These are phyloP conservation scores for Ceramica pisi DNA, from an alignment of 2,888 invertebrate species.

Conservation along the genomic window DNA sequence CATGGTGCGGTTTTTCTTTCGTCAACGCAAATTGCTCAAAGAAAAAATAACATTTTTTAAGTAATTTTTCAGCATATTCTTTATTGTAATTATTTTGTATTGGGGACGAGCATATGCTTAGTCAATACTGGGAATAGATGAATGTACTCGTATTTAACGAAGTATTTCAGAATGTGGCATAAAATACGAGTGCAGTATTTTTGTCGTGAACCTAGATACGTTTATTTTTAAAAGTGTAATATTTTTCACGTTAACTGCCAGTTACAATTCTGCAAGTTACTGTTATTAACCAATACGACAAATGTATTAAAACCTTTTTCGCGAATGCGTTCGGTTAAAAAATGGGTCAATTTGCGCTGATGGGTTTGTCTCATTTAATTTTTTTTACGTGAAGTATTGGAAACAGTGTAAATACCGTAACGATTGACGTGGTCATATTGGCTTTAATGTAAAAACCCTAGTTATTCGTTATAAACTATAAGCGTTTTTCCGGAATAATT, in stretches of 20 bases:
- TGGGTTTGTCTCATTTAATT: slow-evolving; percentile 19
- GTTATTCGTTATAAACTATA: not conserved
- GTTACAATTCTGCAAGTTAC: slow-evolving; percentile 58
- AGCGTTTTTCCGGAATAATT: not conserved
- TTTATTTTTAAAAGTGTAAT: slow-evolving; percentile 60
- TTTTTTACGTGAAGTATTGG: slow-evolving; percentile 1
- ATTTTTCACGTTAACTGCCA: slow-evolving; percentile 62
- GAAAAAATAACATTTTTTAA: slow-evolving; percentile 20
- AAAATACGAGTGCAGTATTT: slow-evolving; percentile 37
- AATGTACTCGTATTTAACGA: not conserved
- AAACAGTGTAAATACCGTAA: not conserved
- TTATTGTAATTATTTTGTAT: not conserved
- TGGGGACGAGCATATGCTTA: not conserved
- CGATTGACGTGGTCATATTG: not conserved
- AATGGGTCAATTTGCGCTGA: not conserved
- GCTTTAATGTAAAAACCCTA: not conserved
- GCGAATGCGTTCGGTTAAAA: slow-evolving; percentile 17
- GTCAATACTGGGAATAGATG: slow-evolving; percentile 9
- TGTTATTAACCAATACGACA: slow-evolving; percentile 56
- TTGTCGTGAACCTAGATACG: slow-evolving; percentile 42
- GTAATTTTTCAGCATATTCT: not conserved
- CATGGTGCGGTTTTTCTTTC: slow-evolving; percentile 30
- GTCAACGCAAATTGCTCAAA: slow-evolving; percentile 16
- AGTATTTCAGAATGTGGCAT: slow-evolving; percentile 22
- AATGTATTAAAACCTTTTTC: slow-evolving; percentile 43